phyloP scores from a whole-genome alignment of 2,888 invertebrate genomes.

The Chymomyza fuscimana region DNA sequence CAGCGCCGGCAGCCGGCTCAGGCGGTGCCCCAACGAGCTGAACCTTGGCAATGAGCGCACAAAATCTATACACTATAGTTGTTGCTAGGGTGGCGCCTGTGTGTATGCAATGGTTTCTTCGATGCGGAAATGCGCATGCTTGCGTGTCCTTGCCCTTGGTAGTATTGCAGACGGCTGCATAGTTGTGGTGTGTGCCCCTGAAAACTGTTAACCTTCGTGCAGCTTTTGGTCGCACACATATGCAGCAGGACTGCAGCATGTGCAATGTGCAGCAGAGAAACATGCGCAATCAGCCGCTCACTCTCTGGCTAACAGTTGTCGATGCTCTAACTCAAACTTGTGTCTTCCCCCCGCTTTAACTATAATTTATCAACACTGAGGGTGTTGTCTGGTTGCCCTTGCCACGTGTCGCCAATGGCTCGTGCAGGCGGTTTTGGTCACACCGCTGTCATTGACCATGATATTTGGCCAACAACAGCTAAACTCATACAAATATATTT shows the following conservation, averaged over 20 bases:
- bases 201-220: constrained; percentile 67
- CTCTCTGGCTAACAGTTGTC: not conserved
- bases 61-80: constrained; percentile 13
- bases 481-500: constrained; percentile 12
- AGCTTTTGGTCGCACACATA: constrained; percentile 27
- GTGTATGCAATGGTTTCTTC: constrained; percentile 36
- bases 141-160: constrained; percentile 79
- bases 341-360: not conserved
- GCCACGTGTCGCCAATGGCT: constrained; percentile 28
- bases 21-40: constrained; percentile 25
- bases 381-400: constrained; percentile 67
- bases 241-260: constrained; percentile 41
- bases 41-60: constrained; percentile 49
- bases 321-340: constrained; percentile 4
- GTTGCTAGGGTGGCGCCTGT: constrained; percentile 34
- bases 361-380: constrained; percentile 10
- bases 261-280: constrained; percentile 49
- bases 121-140: constrained; percentile 76
- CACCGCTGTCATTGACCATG: constrained; percentile 62
- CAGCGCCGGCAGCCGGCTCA: constrained; percentile 26
- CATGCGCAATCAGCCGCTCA: constrained; percentile 54
- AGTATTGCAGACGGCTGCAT: constrained; percentile 28
- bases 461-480: constrained; percentile 49
- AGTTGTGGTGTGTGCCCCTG: constrained; percentile 49
- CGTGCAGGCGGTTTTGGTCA: not conserved